phyloP scores from a whole-genome alignment of 1,140 invertebrate genomes.

The Lepidurus apus region DNA sequence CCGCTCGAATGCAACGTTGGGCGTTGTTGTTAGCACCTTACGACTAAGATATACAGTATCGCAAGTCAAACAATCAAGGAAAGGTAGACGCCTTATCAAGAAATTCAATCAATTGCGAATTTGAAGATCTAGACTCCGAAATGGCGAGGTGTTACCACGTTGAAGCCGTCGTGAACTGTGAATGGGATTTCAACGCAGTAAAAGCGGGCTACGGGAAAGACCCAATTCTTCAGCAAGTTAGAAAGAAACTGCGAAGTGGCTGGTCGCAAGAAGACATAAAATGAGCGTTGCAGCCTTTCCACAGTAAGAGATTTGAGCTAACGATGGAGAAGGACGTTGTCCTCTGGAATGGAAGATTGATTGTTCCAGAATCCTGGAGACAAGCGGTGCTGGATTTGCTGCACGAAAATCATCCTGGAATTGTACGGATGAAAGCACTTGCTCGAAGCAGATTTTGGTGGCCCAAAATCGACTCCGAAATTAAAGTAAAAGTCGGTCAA shows the following conservation, averaged over 20 bases:
- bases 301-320: background rate
- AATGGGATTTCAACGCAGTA: too few relatives aligned
- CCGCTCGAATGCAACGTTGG: constrained; percentile 45
- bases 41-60: constrained; percentile 43
- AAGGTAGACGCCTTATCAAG: constrained; percentile 40
- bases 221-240: too few relatives aligned
- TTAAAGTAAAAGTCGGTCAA: constrained; percentile 39
- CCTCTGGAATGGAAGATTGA: constrained; percentile 19
- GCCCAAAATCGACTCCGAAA: constrained; percentile 48
- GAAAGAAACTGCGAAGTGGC: too few relatives aligned
- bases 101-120: too few relatives aligned
- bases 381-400: constrained; percentile 44
- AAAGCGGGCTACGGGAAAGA: too few relatives aligned
- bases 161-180: too few relatives aligned
- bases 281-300: too few relatives aligned
- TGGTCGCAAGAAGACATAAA: too few relatives aligned
- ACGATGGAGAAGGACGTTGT: constrained; percentile 24
- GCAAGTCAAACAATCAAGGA: constrained; percentile 38
- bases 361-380: constrained; percentile 33
- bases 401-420: constrained; percentile 49
- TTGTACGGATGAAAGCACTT: constrained; percentile 51
- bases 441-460: constrained; percentile 52
- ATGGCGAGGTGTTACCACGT: too few relatives aligned
- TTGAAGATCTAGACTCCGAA: too few relatives aligned
- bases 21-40: constrained; percentile 42